phyloP scores from a whole-genome alignment of 2,113 vertebrate species.

The Pseudolaguvia tuberculata region DNA sequence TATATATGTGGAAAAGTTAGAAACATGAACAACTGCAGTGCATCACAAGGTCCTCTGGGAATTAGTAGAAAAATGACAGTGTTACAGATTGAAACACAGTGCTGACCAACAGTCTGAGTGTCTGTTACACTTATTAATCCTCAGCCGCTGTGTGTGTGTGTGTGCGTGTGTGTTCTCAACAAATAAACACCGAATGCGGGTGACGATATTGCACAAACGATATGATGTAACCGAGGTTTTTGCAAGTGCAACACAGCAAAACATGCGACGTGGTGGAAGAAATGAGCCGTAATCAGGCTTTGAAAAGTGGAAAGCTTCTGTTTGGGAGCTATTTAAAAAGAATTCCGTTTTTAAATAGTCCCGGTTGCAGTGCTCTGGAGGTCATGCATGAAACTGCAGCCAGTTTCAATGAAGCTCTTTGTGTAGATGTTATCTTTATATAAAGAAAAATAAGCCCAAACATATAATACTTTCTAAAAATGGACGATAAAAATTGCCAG shows the following conservation, averaged over 20 bases:
- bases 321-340: too few species aligned
- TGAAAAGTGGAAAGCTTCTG: not conserved
- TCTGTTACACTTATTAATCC: not conserved
- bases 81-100: not conserved
- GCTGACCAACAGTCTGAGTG: not conserved
- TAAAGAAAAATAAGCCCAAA: too few species aligned
- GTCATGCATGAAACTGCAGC: not conserved
- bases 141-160: not conserved
- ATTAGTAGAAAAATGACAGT: not conserved
- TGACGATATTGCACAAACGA: not conserved
- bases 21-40: conserved; percentile 30
- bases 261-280: not conserved
- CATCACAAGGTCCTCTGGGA: conserved; percentile 20
- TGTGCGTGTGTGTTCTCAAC: too few species aligned
- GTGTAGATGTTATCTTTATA: not conserved
- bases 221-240: too few species aligned
- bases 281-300: not conserved
- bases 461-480: too few species aligned
- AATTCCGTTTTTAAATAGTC: too few species aligned
- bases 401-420: not conserved
- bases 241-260: not conserved
- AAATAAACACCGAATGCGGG: not conserved
- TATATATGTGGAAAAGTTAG: conserved; percentile 65
- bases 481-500: too few species aligned
- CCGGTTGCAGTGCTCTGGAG: not conserved